Base-by-base conservation (phyloP, 2,888 invertebrate genomes). In the Taphrorychus bicolor region DNA sequence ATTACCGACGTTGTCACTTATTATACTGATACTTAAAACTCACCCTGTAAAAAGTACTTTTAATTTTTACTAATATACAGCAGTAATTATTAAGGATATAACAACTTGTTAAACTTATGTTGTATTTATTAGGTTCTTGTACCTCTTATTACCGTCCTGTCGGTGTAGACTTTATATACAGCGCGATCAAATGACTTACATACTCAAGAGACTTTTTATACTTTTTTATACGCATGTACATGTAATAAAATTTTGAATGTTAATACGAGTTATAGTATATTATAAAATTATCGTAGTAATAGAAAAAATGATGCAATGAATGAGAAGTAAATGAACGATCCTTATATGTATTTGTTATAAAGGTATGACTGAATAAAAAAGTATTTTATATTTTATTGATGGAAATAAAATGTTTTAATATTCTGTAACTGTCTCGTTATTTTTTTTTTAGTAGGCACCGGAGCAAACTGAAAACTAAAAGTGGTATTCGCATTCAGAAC, bases 81-180 rank as follows among this genome's bases (percentile, higher is more conserved):
- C 40, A 32, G 7, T 9, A 32, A 32, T 32, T 32, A 32, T 32
- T 32, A 32, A 7, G 11, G 32, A 32, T 9, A 32, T 32, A 32
- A 45, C 14, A 45, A 45, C n/a, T 45, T 45, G 45, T 45, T 17
- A 45, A 45, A 45, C 7, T 45, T n/a, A 45, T 17, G 19, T 51
- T 18, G n/a, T 51, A 18, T 51, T 18, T 51, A 51, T 51, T 51
- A 51, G 51, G 18, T 51, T 51, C 19, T 18, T 51, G 51, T 51
- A 51, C 51, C 51, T 51, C 19, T 51, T 18, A n/a, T 19, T 51
- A 51, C 51, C 51, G 17, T 18, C 17, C 21, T 7, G 32, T 32
- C 7, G 7, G 7, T 32, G 32, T 32, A 32, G 7, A 32, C 32
- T 9, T 32, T 7, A 32, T 32, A 32, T 32, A 32, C 32, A 32